Conservation (phyloP, 1,140 invertebrate genomes). For the Drosophila pallidifrons region DNA sequence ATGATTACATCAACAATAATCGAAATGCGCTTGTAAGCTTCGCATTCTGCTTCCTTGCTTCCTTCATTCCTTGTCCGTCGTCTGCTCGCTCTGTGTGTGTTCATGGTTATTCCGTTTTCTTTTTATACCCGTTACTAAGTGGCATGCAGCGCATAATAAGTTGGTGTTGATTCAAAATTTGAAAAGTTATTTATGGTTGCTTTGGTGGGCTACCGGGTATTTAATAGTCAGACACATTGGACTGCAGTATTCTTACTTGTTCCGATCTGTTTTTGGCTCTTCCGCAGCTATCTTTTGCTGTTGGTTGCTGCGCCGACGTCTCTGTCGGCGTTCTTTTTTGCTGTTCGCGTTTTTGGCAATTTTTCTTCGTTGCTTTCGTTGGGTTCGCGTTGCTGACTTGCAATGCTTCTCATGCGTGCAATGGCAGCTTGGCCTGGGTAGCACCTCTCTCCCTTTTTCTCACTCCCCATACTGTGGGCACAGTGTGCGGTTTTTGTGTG, state of each 20-base stretch:
- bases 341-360: constrained; percentile 66
- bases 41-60: constrained; percentile 37
- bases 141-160: no score
- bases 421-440: constrained; percentile 26
- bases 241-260: background rate
- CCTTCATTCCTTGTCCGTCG: background rate
- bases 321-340: constrained; percentile 44
- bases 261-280: constrained; percentile 25
- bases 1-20: constrained; percentile 84
- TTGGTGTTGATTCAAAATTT: no score
- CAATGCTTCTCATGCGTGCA: constrained; percentile 77
- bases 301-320: constrained; percentile 11
- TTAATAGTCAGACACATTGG: no score
- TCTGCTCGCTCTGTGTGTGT: background rate
- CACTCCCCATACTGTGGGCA: constrained; percentile 5
- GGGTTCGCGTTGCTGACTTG: constrained; percentile 70
- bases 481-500: background rate
- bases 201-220: no score
- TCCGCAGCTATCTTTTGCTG: constrained; percentile 61
- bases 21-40: constrained; percentile 81
- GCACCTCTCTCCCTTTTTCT: background rate
- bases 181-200: no score
- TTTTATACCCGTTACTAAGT: background rate
- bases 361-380: constrained; percentile 70
- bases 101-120: constrained; percentile 31